Percentiles rank a stretch among this genome's conserved stretches.
Conservation (phyloP, 2,888 invertebrate species). For the Lampropteryx suffumata region DNA sequence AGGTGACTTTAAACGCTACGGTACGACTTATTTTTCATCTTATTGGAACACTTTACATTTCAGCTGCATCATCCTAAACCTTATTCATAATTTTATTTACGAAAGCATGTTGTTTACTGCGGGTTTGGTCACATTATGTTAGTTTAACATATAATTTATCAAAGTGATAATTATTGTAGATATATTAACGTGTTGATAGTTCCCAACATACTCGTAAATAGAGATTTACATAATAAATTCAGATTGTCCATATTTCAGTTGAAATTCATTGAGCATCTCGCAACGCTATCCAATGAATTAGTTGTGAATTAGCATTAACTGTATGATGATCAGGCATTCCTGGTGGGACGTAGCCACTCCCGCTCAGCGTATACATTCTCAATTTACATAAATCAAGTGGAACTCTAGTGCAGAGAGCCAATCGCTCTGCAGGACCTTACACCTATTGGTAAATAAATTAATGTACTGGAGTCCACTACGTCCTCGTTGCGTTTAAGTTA, state of each 20-base stretch:
- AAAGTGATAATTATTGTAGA: background rate
- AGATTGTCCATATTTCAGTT: conserved; percentile 10
- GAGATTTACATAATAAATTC: conserved; percentile 4
- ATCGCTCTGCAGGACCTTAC: conserved; percentile 44
- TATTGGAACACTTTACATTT: conserved; percentile 15
- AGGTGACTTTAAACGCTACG: conserved; percentile 16
- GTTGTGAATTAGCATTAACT: conserved; percentile 29
- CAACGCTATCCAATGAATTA: conserved; percentile 20
- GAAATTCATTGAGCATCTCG: conserved; percentile 8
- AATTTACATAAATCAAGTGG: conserved; percentile 66
- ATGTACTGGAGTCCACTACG: conserved; percentile 30
- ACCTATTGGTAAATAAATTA: conserved; percentile 50
- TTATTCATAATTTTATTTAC: conserved; percentile 4
- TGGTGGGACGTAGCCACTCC: conserved; percentile 30
- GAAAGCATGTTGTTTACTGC: conserved; percentile 3
- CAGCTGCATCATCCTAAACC: conserved; percentile 7
- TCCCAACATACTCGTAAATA: conserved; percentile 1
- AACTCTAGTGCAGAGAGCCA: conserved; percentile 40
- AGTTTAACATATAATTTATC: conserved; percentile 1
- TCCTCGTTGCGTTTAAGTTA: conserved; percentile 26
- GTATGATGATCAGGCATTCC: conserved; percentile 44
- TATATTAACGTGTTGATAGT: background rate
- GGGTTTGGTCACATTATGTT: background rate
- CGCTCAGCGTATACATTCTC: conserved; percentile 47
- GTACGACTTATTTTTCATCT: conserved; percentile 19